Percentiles rank a stretch among this genome's conserved stretches.
phyloP scores from a whole-genome alignment of 2,113 vertebrate genomes.

The Verasper variegatus region DNA sequence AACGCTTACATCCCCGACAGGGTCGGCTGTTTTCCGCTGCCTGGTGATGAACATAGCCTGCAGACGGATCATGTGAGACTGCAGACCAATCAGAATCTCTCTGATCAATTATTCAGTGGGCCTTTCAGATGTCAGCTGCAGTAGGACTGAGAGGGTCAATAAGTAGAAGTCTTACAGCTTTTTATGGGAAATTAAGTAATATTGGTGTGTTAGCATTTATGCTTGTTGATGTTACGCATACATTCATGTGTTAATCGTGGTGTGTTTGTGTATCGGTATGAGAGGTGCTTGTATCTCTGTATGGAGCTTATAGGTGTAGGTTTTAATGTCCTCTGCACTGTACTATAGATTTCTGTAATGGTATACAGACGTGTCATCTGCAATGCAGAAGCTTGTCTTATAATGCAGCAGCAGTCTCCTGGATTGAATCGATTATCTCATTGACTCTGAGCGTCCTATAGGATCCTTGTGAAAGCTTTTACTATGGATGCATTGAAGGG shows the following conservation, averaged over 20 bases:
- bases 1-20: slow-evolving; percentile 11
- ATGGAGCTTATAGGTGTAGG: background rate
- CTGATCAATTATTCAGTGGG: slow-evolving; percentile 76
- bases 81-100: slow-evolving; percentile 56
- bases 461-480: slow-evolving; percentile 47
- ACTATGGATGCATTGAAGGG: slow-evolving; percentile 49
- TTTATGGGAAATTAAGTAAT: slow-evolving; percentile 19
- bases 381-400: slow-evolving; percentile 73
- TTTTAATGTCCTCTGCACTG: slow-evolving; percentile 27
- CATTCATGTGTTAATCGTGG: background rate
- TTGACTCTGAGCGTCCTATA: slow-evolving; percentile 60
- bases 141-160: slow-evolving; percentile 45
- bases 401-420: slow-evolving; percentile 72
- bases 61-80: slow-evolving; percentile 51
- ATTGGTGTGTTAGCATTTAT: slow-evolving; percentile 4
- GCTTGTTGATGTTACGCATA: background rate
- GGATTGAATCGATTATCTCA: slow-evolving; percentile 69
- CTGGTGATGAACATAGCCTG: slow-evolving; percentile 33
- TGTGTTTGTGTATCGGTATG: slow-evolving; percentile 25
- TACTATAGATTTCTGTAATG: slow-evolving; percentile 62
- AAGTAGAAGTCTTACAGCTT: slow-evolving; percentile 15
- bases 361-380: slow-evolving; percentile 68
- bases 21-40: slow-evolving; percentile 37
- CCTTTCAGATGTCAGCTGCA: slow-evolving; percentile 64
- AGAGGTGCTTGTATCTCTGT: background rate